Evolutionary conservation across 2,888 invertebrate species (phyloP).

Genomic region (Leptinotarsa juncta): DNA sequence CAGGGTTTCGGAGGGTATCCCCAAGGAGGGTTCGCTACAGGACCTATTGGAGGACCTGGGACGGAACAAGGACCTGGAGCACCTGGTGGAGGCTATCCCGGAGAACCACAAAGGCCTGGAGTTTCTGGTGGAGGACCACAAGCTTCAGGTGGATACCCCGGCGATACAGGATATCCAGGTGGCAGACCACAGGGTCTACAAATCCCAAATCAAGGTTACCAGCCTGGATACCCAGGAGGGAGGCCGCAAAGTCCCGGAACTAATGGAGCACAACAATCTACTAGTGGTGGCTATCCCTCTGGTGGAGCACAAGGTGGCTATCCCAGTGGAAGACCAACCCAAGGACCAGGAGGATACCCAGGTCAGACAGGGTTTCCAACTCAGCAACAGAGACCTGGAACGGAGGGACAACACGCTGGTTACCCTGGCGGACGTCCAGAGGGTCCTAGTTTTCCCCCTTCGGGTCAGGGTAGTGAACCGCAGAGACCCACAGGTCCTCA

Average conservation of each 20-base stretch:
- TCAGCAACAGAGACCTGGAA: conserved; percentile 28
- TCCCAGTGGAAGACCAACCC: conserved; percentile 50
- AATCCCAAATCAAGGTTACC: conserved; percentile 4
- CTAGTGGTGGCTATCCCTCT: conserved; percentile 11
- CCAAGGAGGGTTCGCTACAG: conserved; percentile 15
- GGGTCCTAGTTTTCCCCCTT: conserved; percentile 1
- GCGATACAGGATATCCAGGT: conserved; percentile 18
- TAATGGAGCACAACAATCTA: conserved; percentile 44
- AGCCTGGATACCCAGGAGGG: conserved; percentile 35
- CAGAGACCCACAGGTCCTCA: conserved; percentile 4
- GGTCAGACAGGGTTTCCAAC: conserved; percentile 4
- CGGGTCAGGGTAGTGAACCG: background rate
- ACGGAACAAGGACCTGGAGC: conserved; percentile 18
- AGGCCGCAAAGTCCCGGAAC: conserved; percentile 34
- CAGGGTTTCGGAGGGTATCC: conserved; percentile 42
- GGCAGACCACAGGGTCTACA: conserved; percentile 41
- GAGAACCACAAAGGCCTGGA: conserved; percentile 37
- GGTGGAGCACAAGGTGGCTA: conserved; percentile 21
- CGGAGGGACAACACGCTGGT: conserved; percentile 23
- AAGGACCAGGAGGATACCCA: conserved; percentile 17
- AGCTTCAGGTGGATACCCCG: conserved; percentile 34
- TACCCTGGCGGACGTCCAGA: conserved; percentile 5
- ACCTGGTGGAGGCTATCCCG: conserved; percentile 33
- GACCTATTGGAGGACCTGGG: conserved; percentile 26
- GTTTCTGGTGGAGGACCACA: background rate